Evolutionary conservation across 2,797 vertebrate genomes (phyloP), one percentile per base, ranked within the genome.

Genomic region (Sebastes goodei): DNA sequence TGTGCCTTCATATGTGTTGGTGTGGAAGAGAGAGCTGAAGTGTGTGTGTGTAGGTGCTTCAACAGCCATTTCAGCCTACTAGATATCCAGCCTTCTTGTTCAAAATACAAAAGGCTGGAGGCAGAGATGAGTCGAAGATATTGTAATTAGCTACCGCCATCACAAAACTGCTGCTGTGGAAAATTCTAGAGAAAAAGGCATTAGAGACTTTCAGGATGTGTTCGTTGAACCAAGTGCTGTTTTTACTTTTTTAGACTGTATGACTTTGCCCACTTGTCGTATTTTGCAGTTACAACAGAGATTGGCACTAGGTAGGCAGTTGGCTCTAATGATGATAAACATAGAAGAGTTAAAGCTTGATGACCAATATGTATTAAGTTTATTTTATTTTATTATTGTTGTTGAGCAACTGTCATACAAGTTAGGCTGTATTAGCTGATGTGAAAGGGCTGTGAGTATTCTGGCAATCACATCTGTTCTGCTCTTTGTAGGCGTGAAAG

Each of bases 81-180:
- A 78, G 23, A 71, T 78, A 78, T 78, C 32, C 62, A 29, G 65
- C 62, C 59, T 74, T 78, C 30, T 72, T 85, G 87, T 84, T 78
- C 30, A 79, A 88, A 88, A 81, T 7, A 89, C 72, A 85, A 76
- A 86, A 80, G 80, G 57, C 74, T 82, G 73, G 78, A 91, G 79
- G 83, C 67, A 88, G 71, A 78, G 49, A 82, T 80, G 60, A 80
- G 68, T 78, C 23, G n/a, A 86, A 90, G 56, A 78, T 85, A 79
- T 78, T 81, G 71, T 87, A 89, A 90, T 92, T 86, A 87, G 66
- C 72, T 79, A 68, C 57, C 70, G 21, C 74, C 71, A 76, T 83
- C 64, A 86, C 60, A 88, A 71, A 85, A 78, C 74, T 65, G 73
- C 59, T 62, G 79, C 66, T 35, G 49, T 70, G 61, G 49, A 85